Evolutionary conservation across 92 coral and sea anemone genomes (phyloP).

Genomic region (Epizoanthus ramosus): DNA sequence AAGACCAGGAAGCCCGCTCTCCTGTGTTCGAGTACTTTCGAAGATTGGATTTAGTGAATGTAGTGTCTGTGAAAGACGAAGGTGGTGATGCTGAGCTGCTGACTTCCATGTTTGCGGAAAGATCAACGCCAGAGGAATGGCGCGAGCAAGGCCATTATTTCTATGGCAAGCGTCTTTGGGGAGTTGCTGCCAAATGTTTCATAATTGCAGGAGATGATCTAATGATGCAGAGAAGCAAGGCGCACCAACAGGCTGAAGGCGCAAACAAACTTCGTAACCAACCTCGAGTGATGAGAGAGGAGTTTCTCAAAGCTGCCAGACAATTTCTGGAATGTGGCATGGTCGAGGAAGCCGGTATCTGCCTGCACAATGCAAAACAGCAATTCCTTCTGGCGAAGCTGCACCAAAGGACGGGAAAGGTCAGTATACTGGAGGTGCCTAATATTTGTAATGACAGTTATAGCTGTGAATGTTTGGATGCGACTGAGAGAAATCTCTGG

Average conservation of each 20-base stretch:
- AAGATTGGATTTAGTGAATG: slow-evolving; percentile 57
- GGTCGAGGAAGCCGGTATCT: slow-evolving; percentile 68
- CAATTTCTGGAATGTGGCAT: slow-evolving; percentile 62
- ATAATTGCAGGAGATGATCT: slow-evolving; percentile 56
- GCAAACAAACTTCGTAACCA: slow-evolving; percentile 55
- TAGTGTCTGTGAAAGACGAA: slow-evolving; percentile 50
- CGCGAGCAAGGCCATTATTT: slow-evolving; percentile 62
- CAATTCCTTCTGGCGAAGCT: slow-evolving; percentile 64
- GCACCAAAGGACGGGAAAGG: slow-evolving; percentile 62
- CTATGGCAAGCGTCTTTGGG: slow-evolving; percentile 69
- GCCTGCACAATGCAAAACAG: slow-evolving; percentile 63
- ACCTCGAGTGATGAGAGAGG: slow-evolving; percentile 62
- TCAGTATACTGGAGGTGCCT: slow-evolving; percentile 13
- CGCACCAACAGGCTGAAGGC: slow-evolving; percentile 71
- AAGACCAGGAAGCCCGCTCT: slow-evolving; percentile 67
- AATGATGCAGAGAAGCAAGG: slow-evolving; percentile 64
- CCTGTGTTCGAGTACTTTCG: slow-evolving; percentile 78
- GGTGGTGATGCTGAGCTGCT: slow-evolving; percentile 45
- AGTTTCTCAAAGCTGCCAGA: slow-evolving; percentile 63
- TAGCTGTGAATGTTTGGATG: background rate
- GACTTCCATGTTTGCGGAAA: slow-evolving; percentile 65
- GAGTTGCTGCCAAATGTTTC: slow-evolving; percentile 65
- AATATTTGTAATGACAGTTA: background rate
- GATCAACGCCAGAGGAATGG: slow-evolving; percentile 72
- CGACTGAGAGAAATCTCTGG: no score